phyloP scores from a whole-genome alignment of 1,140 invertebrate species.

The Drosophila melanogaster region Release_6_plus_ISO1_MT NT_033777.3:25804501-25805000 shows the following conservation, averaged over 20 bases:
- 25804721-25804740: conserved; percentile 16
- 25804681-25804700: conserved; percentile 19
- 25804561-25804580: conserved; percentile 9
- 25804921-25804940: conserved; percentile 8
- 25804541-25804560: background rate
- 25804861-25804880: conserved; percentile 21
- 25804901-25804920: conserved; percentile 37
- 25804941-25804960: conserved; percentile 3
- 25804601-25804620: conserved; percentile 15
- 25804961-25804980: conserved; percentile 6
- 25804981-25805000: conserved; percentile 53
- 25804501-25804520: background rate
- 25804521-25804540: background rate
- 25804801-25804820: conserved; percentile 63
- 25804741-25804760: conserved; percentile 43
- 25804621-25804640: conserved; percentile 38
- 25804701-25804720: conserved; percentile 34
- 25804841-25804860: conserved; percentile 41
- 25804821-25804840: conserved; percentile 82
- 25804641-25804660: conserved; percentile 23
- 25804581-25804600: conserved; percentile 19
- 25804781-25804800: conserved; percentile 15
- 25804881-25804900: conserved; percentile 24
- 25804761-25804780: conserved; percentile 44
- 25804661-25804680: conserved; percentile 16